These are phyloP conservation scores for Papio anubis DNA, from an alignment of 2,113 vertebrate species.

Conservation along the genomic window DNA sequence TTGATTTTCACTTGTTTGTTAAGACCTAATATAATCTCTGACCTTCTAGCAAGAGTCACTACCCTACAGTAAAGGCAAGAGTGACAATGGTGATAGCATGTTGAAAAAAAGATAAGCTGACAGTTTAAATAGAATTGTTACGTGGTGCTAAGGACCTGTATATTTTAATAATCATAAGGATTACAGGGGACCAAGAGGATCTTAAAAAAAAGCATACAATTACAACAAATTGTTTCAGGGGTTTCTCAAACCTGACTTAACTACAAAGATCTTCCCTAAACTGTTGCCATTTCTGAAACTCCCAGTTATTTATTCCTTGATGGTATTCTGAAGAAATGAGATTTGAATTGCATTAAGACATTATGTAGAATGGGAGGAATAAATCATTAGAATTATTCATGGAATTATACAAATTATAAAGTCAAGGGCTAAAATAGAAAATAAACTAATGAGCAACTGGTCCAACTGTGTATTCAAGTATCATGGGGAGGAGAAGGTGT, in stretches of 20 bases:
- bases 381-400: neutral
- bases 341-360: neutral
- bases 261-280: neutral
- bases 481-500: neutral
- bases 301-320: neutral
- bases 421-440: constrained; percentile 1
- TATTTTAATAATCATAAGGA: neutral
- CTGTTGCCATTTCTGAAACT: constrained; percentile 12
- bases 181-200: neutral
- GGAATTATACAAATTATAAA: neutral
- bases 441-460: neutral
- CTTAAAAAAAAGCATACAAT: neutral
- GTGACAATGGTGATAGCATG: neutral
- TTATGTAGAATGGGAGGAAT: neutral
- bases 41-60: constrained; percentile 36
- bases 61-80: constrained; percentile 36
- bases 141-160: neutral
- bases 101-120: neutral
- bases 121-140: constrained; percentile 25
- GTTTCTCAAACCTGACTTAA: neutral
- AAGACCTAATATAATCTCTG: constrained; percentile 64
- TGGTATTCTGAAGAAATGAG: neutral
- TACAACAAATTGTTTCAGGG: neutral
- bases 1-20: constrained; percentile 73
- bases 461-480: neutral